These are phyloP conservation scores for Hirtodrosophila histrioides DNA, from an alignment of 2,888 invertebrate species.

Conservation along the genomic window DNA sequence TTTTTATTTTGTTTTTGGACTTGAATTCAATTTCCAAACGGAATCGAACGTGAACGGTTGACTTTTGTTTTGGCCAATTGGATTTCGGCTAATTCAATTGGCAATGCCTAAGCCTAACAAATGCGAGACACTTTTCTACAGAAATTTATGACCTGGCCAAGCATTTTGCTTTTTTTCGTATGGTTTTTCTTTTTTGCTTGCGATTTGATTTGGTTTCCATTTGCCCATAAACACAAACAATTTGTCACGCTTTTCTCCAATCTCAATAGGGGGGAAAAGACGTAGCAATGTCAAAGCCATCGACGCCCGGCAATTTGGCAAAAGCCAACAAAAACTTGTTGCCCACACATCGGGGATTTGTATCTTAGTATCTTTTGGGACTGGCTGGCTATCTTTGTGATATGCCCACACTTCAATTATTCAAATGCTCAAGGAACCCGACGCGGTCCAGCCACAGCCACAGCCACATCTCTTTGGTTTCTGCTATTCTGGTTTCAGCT, in stretches of 20 bases:
- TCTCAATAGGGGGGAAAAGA: slow-evolving; percentile 15
- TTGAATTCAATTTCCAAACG: slow-evolving; percentile 51
- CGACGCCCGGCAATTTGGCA: slow-evolving; percentile 42
- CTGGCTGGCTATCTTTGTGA: slow-evolving; percentile 32
- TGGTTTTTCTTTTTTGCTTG: slow-evolving; percentile 18
- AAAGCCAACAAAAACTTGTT: slow-evolving; percentile 57
- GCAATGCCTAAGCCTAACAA: slow-evolving; percentile 48
- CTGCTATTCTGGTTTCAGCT: slow-evolving; percentile 3
- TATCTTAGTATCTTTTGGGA: neutral
- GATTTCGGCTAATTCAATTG: slow-evolving; percentile 63
- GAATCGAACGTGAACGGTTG: slow-evolving; percentile 23
- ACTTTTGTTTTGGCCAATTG: slow-evolving; percentile 44
- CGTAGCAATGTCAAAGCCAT: slow-evolving; percentile 61
- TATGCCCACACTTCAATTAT: slow-evolving; percentile 72
- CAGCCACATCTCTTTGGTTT: slow-evolving; percentile 7
- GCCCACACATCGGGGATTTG: slow-evolving; percentile 44
- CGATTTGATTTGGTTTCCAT: slow-evolving; percentile 35
- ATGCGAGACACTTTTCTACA: slow-evolving; percentile 26
- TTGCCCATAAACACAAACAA: slow-evolving; percentile 43
- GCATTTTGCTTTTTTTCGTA: slow-evolving; percentile 12
- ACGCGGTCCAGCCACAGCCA: slow-evolving; percentile 22
- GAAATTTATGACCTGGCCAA: slow-evolving; percentile 55
- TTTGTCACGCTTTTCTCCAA: slow-evolving; percentile 65
- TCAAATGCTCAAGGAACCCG: slow-evolving; percentile 46
- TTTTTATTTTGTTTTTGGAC: slow-evolving; percentile 7